phyloP scores from a whole-genome alignment of 2,113 vertebrate species.

The Melanotaenia duboulayi region DNA sequence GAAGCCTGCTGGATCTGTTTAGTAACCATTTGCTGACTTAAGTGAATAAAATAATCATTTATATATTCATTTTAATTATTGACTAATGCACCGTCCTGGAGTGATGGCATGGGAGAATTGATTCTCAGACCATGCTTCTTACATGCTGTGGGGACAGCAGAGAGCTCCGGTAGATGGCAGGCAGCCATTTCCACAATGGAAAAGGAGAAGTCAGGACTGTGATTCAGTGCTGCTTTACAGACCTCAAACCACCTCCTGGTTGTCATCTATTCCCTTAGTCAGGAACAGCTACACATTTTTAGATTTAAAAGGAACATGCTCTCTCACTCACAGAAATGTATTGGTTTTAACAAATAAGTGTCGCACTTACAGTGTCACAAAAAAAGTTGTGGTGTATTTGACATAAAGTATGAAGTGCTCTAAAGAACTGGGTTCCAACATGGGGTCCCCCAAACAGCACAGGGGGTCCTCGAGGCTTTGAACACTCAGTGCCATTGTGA shows the following conservation, averaged over 20 bases:
- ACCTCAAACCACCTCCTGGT: constrained; percentile 75
- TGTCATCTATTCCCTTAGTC: constrained; percentile 39
- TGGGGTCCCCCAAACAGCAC: no score
- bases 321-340: neutral
- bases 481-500: no score
- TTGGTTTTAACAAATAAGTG: no score
- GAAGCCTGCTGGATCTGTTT: neutral
- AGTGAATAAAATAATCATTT: constrained; percentile 1
- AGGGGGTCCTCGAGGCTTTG: no score
- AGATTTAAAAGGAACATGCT: constrained; percentile 12
- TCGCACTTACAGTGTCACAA: neutral
- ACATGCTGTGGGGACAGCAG: neutral
- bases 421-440: neutral
- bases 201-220: constrained; percentile 34
- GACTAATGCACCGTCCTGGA: neutral
- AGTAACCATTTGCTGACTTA: no score
- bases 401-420: neutral
- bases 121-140: no score
- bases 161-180: neutral
- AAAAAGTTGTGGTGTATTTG: constrained; percentile 13
- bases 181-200: constrained; percentile 26
- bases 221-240: constrained; percentile 60
- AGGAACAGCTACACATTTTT: constrained; percentile 30
- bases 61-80: neutral
- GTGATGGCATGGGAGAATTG: constrained; percentile 12